These are phyloP conservation scores for Cepphus grylle DNA, from an alignment of 2,113 vertebrate species.

Conservation along the genomic window DNA sequence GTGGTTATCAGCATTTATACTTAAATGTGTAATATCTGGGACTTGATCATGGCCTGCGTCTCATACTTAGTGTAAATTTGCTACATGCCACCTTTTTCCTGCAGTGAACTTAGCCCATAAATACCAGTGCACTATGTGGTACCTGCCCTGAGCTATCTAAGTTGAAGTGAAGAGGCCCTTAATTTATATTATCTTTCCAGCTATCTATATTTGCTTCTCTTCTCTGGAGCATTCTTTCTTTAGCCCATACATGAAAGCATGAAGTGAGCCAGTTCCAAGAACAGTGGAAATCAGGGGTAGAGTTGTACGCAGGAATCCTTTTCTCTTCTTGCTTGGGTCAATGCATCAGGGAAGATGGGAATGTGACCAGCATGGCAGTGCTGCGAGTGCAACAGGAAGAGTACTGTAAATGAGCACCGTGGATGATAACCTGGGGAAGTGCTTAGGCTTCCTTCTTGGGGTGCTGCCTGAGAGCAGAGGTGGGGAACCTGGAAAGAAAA, in stretches of 20 bases:
- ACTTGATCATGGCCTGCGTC: background rate
- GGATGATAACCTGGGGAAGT: background rate
- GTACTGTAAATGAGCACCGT: background rate
- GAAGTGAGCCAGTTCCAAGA: background rate
- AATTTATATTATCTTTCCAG: background rate
- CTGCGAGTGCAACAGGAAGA: background rate
- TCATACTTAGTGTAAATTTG: background rate
- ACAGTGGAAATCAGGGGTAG: background rate
- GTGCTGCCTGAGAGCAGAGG: background rate
- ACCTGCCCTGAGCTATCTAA: background rate
- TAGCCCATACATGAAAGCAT: background rate
- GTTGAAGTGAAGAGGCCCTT: background rate
- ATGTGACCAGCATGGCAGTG: background rate
- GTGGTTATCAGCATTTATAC: background rate
- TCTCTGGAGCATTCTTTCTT: background rate
- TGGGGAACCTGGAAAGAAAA: background rate
- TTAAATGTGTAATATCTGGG: background rate
- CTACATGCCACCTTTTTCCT: background rate
- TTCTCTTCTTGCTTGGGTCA: background rate
- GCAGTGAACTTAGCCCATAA: background rate
- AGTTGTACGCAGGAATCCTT: background rate
- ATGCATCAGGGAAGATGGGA: background rate
- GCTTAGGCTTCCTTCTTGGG: background rate
- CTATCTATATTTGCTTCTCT: background rate
- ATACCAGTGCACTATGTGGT: background rate